A percentile compares a stretch with the other conserved stretches of the same genome.
These are phyloP conservation scores for Alloscopus bannaensis DNA, from an alignment of 2,888 invertebrate species.

Conservation along the genomic window DNA sequence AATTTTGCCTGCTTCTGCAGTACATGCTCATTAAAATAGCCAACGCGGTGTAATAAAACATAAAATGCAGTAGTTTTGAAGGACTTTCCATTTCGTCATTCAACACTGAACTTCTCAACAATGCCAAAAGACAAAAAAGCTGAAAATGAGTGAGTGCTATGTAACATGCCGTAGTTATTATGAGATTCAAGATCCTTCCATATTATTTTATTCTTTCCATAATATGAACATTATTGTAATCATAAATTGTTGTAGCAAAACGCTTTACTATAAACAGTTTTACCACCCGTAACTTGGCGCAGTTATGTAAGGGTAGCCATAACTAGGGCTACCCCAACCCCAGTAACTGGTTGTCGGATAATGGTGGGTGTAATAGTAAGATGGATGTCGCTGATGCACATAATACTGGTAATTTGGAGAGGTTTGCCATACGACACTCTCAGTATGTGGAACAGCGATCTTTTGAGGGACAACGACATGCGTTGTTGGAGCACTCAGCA, in stretches of 20 bases:
- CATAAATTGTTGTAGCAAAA: background rate
- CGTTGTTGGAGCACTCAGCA: background rate
- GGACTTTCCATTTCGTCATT: conserved; percentile 60
- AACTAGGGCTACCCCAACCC: background rate
- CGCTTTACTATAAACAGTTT: background rate
- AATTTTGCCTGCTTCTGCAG: conserved; percentile 9
- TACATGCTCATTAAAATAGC: conserved; percentile 24
- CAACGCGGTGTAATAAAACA: conserved; percentile 1
- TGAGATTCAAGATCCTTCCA: conserved; percentile 18
- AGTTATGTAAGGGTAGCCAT: background rate
- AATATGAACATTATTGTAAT: background rate
- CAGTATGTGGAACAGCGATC: conserved; percentile 23
- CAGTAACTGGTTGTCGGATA: conserved; percentile 23
- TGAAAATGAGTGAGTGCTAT: background rate
- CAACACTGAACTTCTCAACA: conserved; percentile 25
- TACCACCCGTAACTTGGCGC: conserved; percentile 9
- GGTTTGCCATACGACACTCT: conserved; percentile 46
- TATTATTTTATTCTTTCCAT: background rate
- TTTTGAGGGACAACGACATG: conserved; percentile 2
- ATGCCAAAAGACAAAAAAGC: background rate
- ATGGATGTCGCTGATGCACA: conserved; percentile 40
- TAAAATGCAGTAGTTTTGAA: conserved; percentile 31
- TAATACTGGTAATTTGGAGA: conserved; percentile 44
- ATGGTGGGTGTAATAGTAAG: conserved; percentile 37
- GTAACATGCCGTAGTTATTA: background rate